These are phyloP conservation scores for Spheniscus humboldti DNA, from an alignment of 2,797 vertebrate genomes.

Conservation along the genomic window DNA sequence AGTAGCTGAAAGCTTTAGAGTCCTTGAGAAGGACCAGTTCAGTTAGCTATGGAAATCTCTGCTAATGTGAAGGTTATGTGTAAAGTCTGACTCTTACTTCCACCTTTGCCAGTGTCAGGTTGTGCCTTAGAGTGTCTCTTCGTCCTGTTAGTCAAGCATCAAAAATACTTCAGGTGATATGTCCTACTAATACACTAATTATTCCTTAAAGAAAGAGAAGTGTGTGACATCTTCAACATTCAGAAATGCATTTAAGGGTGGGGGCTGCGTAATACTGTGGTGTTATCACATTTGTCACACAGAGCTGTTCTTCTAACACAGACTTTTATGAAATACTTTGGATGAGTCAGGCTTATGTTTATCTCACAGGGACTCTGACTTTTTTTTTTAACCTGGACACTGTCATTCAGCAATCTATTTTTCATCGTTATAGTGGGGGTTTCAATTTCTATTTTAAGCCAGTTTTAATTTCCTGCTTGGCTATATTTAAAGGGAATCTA, in stretches of 20 bases:
- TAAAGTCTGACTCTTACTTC: neutral
- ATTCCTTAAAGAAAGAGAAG: neutral
- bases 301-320: neutral
- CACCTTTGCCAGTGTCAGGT: neutral
- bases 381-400: neutral
- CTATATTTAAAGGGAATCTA: conserved; percentile 20
- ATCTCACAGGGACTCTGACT: neutral
- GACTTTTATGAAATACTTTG: neutral
- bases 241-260: neutral
- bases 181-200: neutral
- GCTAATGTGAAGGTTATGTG: neutral
- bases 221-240: neutral
- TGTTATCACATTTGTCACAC: neutral
- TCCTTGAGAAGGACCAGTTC: neutral
- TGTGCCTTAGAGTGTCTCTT: neutral
- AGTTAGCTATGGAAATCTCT: neutral
- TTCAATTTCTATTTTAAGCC: conserved; percentile 1
- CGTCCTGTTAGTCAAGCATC: neutral
- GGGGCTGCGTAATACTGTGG: neutral
- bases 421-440: neutral
- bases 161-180: neutral
- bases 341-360: neutral
- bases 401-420: neutral
- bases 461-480: conserved; percentile 36
- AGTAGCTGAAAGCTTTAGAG: neutral